Evolutionary conservation across 2,888 invertebrate genomes (phyloP), one percentile per base, ranked within the genome.

Genomic region (Omphaloscelis lunosa): DNA sequence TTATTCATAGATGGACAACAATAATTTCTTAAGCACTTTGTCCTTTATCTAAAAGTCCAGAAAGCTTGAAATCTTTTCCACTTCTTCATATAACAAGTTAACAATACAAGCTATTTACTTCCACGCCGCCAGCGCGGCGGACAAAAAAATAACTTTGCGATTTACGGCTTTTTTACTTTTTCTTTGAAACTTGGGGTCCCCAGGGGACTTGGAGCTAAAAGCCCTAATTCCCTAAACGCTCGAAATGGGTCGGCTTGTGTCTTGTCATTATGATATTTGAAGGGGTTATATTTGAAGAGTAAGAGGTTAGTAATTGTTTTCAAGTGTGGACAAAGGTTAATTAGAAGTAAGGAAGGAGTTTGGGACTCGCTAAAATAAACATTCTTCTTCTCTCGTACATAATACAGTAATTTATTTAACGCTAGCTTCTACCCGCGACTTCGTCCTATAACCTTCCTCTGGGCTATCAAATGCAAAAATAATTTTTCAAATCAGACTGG

Each of bases 81-180:
- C 34, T 73, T 75, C 72, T 67, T 84, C 51, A 66, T 34, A 34
- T 76, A 63, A 48, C 53, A 72, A 75, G 72, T 79, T 68, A 69
- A 81, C 79, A 84, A 73, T 74, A 77, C 79, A 53, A 58, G 68
- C 65, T 71, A 74, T 78, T 85, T 77, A 78, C 68, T 77, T 72
- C 59, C 61, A 45, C 11, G 29, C 51, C 39, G 53, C 62, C n/a
- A 56, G n/a, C 4, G 20, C 27, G 4, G 34, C 17, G 7, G 65
- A 78, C 73, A 72, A 73, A 76, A 79, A 71, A 76, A 80, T 62
- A 71, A 76, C 66, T 78, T 65, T 0, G 15, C 12, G 58, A 80
- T 87, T 82, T 80, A 82, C 56, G 63, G 27, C 58, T 74, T 72
- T 82, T 80, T n/a, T 23, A 53, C 68, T 67, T 73, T 80, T 77